A percentile compares a stretch with the other conserved stretches of the same genome.
Evolutionary conservation across 2,113 vertebrate genomes (phyloP).

Genomic region (Phycodurus eques): DNA sequence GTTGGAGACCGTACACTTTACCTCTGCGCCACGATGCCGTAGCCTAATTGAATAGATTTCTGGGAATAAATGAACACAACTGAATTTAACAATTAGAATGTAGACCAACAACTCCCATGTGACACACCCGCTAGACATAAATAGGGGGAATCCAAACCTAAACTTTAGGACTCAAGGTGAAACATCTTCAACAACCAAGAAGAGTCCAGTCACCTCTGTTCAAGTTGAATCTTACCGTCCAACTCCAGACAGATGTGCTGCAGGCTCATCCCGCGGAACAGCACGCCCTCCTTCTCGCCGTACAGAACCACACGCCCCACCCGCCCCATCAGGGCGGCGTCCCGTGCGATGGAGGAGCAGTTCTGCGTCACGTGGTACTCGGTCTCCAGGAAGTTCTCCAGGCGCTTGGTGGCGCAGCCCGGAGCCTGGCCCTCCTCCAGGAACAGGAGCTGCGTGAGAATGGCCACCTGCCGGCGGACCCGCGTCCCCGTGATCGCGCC

Average conservation of each 20-base stretch:
- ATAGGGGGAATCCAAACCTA: too few relatives aligned
- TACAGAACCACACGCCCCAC: slow-evolving; percentile 77
- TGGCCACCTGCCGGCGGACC: slow-evolving; percentile 73
- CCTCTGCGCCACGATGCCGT: too few relatives aligned
- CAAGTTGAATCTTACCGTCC: slow-evolving; percentile 63
- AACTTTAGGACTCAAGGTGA: neutral
- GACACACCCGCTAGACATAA: neutral
- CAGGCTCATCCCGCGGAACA: slow-evolving; percentile 77
- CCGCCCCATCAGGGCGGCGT: slow-evolving; percentile 73
- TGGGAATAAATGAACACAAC: too few relatives aligned
- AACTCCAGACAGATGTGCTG: slow-evolving; percentile 79
- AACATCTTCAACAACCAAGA: neutral
- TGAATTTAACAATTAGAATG: too few relatives aligned
- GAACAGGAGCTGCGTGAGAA: slow-evolving; percentile 74
- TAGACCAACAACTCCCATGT: too few relatives aligned
- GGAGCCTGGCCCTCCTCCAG: slow-evolving; percentile 69
- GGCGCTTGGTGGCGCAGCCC: slow-evolving; percentile 48
- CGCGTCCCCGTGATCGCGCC: slow-evolving; percentile 65
- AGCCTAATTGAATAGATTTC: too few relatives aligned
- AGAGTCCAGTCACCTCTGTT: neutral
- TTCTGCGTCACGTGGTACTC: slow-evolving; percentile 77
- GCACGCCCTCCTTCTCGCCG: slow-evolving; percentile 74
- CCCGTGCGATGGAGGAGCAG: slow-evolving; percentile 68
- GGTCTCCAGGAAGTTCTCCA: slow-evolving; percentile 73
- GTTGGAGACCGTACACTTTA: too few relatives aligned